phyloP scores from a whole-genome alignment of 1,140 invertebrate genomes.

The Pseudomyrmex cubaensis region DNA sequence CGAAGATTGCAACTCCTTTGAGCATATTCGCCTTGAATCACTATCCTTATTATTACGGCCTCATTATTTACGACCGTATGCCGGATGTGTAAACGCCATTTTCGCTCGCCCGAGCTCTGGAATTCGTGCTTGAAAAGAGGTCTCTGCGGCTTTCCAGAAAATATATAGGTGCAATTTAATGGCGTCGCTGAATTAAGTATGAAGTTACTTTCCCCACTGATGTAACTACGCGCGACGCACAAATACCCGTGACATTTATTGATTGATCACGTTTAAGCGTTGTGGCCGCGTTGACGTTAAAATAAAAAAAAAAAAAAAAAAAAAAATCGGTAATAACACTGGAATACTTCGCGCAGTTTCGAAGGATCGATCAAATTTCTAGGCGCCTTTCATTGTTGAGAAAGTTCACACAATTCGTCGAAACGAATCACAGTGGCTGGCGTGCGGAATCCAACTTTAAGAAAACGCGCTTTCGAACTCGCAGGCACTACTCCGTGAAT shows the following conservation, averaged over 20 bases:
- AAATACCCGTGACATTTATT: slow-evolving; percentile 37
- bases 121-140: background rate
- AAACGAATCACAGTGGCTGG: slow-evolving; percentile 53
- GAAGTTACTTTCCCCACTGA: background rate
- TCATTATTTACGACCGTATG: slow-evolving; percentile 39
- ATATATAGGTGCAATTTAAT: slow-evolving; percentile 46
- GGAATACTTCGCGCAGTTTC: background rate
- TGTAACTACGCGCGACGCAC: background rate
- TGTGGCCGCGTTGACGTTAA: background rate
- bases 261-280: slow-evolving; percentile 40
- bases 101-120: background rate
- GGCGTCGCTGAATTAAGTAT: slow-evolving; percentile 27
- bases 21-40: slow-evolving; percentile 54
- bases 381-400: slow-evolving; percentile 3
- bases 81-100: background rate
- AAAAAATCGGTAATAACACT: background rate
- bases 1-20: slow-evolving; percentile 49
- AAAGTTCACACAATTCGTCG: slow-evolving; percentile 53
- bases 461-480: slow-evolving; percentile 33
- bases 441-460: slow-evolving; percentile 37
- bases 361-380: slow-evolving; percentile 46
- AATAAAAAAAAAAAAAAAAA: background rate
- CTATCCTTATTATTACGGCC: slow-evolving; percentile 32
- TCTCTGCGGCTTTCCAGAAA: background rate
- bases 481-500: slow-evolving; percentile 19